Evolutionary conservation across 2,113 vertebrate species (phyloP).

Genomic region (Euleptes europaea): DNA sequence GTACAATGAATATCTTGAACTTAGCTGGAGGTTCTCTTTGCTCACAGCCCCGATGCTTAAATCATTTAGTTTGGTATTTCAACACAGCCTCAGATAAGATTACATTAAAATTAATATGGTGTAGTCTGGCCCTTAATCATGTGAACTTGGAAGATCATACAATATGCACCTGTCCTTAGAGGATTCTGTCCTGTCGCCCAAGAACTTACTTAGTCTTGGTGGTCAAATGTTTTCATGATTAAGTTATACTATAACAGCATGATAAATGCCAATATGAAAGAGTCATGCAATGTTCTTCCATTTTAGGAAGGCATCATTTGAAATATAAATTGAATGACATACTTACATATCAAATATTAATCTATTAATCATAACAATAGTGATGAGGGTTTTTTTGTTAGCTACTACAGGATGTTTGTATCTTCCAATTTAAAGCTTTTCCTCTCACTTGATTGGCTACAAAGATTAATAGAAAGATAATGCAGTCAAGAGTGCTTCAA

Average conservation of each 20-base stretch:
- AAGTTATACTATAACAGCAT: slow-evolving; percentile 23
- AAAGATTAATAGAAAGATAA: slow-evolving; percentile 23
- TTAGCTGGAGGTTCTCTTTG: accelerated
- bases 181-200: not conserved
- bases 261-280: not conserved
- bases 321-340: slow-evolving; percentile 9
- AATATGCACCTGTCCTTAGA: too few relatives aligned
- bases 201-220: not conserved
- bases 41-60: slow-evolving; percentile 3
- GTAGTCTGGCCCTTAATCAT: slow-evolving; percentile 16
- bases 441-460: slow-evolving; percentile 11
- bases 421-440: not conserved
- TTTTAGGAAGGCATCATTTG: not conserved
- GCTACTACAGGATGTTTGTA: not conserved
- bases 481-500: slow-evolving; percentile 28
- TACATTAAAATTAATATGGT: slow-evolving; percentile 7
- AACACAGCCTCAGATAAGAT: not conserved
- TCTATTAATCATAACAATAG: slow-evolving; percentile 47
- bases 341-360: slow-evolving; percentile 26
- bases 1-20: slow-evolving; percentile 30
- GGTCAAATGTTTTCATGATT: slow-evolving; percentile 15
- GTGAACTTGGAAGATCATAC: not conserved
- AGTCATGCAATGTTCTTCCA: not conserved
- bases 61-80: not conserved
- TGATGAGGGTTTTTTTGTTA: not conserved